These are phyloP conservation scores for Tadarida brasiliensis DNA, from an alignment of 2,797 vertebrate genomes.

Conservation along the genomic window DNA sequence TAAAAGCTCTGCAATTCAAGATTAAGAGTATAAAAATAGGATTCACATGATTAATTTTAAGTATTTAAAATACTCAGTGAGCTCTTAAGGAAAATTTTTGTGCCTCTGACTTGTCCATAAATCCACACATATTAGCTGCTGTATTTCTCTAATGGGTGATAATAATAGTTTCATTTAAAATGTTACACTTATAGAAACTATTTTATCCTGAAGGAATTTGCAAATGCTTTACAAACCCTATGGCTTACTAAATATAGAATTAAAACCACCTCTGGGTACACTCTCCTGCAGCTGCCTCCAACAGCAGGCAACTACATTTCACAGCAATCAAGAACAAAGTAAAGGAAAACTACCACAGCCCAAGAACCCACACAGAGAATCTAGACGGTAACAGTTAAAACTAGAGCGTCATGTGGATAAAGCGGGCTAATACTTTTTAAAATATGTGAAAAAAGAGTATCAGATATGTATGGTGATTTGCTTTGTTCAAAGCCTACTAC, in stretches of 20 bases:
- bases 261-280: constrained; percentile 61
- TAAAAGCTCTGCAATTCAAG: constrained; percentile 91
- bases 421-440: constrained; percentile 48
- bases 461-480: not conserved
- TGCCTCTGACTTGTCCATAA: constrained; percentile 30
- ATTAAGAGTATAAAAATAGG: constrained; percentile 68
- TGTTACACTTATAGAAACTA: constrained; percentile 79
- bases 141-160: constrained; percentile 63
- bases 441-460: constrained; percentile 2
- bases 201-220: constrained; percentile 75
- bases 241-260: constrained; percentile 77
- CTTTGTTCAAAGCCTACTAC: not conserved
- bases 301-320: constrained; percentile 54
- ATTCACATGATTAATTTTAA: constrained; percentile 60
- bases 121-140: constrained; percentile 52
- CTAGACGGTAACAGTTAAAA: not conserved
- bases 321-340: constrained; percentile 47
- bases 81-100: not conserved
- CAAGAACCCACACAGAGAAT: constrained; percentile 19
- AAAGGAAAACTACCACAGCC: constrained; percentile 30
- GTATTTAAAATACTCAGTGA: constrained; percentile 57
- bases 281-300: constrained; percentile 60
- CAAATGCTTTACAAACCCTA: constrained; percentile 74
- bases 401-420: constrained; percentile 25
- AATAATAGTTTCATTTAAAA: constrained; percentile 80